A percentile compares a stretch with the other conserved stretches of the same genome.
These are phyloP conservation scores for Hemiscyllium ocellatum DNA, from an alignment of 2,113 vertebrate genomes.

Conservation along the genomic window DNA sequence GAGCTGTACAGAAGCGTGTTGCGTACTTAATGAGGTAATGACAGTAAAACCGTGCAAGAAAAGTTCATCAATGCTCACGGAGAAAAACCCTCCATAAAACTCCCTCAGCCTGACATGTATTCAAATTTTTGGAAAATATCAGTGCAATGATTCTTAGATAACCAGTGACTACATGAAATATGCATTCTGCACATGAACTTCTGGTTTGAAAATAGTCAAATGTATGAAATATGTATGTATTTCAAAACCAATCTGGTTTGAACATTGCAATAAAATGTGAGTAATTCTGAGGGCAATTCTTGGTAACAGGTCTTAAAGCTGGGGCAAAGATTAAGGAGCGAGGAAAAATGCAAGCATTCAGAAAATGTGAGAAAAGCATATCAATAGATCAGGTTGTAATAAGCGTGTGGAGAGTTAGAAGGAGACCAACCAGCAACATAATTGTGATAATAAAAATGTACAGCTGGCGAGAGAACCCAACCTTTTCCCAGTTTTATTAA, in stretches of 20 bases:
- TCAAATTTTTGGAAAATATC: too few species aligned
- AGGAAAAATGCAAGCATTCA: not conserved
- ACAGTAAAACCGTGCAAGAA: too few species aligned
- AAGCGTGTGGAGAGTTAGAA: not conserved
- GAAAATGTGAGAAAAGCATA: not conserved
- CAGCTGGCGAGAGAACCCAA: not conserved
- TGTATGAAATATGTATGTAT: not conserved
- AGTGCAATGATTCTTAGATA: too few species aligned
- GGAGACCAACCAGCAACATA: not conserved
- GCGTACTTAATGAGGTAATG: too few species aligned
- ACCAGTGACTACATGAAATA: not conserved
- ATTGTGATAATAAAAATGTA: conserved; percentile 14
- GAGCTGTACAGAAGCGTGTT: too few species aligned
- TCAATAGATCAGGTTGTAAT: not conserved
- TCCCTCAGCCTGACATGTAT: too few species aligned
- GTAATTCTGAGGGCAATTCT: not conserved
- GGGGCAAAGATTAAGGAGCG: not conserved
- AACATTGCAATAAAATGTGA: too few species aligned
- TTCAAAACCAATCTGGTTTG: too few species aligned
- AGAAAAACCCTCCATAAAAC: too few species aligned
- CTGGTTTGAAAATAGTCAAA: conserved; percentile 3
- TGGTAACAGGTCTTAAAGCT: not conserved
- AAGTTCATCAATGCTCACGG: too few species aligned
- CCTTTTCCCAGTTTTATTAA: not conserved
- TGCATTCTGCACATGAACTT: not conserved